Percentiles rank a stretch among this genome's conserved stretches.
These are phyloP conservation scores for Ovibos moschatus DNA, from an alignment of 2,113 vertebrate species.

Conservation along the genomic window DNA sequence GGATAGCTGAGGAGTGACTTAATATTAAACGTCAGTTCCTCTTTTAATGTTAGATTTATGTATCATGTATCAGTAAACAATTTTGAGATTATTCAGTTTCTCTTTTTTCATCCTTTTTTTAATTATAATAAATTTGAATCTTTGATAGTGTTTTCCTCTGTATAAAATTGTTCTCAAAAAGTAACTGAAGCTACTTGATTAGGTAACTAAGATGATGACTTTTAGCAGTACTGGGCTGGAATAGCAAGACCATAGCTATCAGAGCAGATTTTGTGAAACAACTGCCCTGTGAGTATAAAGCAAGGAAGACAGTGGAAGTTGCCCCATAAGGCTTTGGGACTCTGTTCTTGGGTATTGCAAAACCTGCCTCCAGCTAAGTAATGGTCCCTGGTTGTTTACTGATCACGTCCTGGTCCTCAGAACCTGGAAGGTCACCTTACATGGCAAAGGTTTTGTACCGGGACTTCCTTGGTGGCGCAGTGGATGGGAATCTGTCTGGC, in stretches of 20 bases:
- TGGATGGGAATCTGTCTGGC: background rate
- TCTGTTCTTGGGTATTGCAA: background rate
- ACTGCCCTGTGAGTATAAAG: background rate
- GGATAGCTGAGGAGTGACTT: background rate
- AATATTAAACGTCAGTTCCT: background rate
- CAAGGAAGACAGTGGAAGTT: background rate
- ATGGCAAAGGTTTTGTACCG: background rate
- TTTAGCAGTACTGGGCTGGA: background rate
- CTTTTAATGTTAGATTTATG: background rate
- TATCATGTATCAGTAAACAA: background rate
- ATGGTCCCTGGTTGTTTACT: background rate
- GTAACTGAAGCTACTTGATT: background rate
- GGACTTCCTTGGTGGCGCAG: background rate
- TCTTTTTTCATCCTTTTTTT: background rate
- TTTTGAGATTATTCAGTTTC: background rate
- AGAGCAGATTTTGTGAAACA: background rate
- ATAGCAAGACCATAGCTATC: background rate
- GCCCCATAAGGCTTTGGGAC: background rate
- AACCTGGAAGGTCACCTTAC: background rate
- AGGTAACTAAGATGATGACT: background rate
- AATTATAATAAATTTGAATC: background rate
- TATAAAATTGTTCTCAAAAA: background rate
- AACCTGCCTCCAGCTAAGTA: background rate
- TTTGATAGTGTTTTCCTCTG: background rate
- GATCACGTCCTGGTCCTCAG: background rate